Evolutionary conservation across 2,888 invertebrate species (phyloP).

Genomic region (Serrognathus titanus): DNA sequence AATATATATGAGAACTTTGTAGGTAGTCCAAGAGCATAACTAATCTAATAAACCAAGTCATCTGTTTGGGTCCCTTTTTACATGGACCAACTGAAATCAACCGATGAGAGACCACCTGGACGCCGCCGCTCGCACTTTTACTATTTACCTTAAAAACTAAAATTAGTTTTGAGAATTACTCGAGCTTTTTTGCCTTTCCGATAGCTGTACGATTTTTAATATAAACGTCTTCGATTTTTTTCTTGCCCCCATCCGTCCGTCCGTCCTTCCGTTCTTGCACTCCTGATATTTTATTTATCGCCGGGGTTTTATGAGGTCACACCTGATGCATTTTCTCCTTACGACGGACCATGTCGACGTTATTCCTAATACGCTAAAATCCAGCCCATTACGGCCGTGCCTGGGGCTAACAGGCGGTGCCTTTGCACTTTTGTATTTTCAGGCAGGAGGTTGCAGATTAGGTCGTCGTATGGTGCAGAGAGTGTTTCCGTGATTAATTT

Average conservation of each 20-base stretch:
- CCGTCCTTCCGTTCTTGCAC: too few relatives aligned
- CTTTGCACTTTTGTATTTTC: constrained; percentile 12
- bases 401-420: constrained; percentile 14
- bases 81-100: constrained; percentile 15
- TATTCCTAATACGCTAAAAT: constrained; percentile 12
- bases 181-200: constrained; percentile 7
- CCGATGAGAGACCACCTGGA: constrained; percentile 19
- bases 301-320: too few relatives aligned
- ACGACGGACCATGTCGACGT: constrained; percentile 1
- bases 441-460: too few relatives aligned
- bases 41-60: constrained; percentile 40
- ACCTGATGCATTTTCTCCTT: too few relatives aligned
- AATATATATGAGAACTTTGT: constrained; percentile 18
- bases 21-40: constrained; percentile 26
- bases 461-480: too few relatives aligned
- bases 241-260: too few relatives aligned
- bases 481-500: too few relatives aligned
- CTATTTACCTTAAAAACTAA: constrained; percentile 20
- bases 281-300: too few relatives aligned
- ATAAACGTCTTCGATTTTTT: too few relatives aligned
- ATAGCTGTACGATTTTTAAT: too few relatives aligned
- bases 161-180: constrained; percentile 18
- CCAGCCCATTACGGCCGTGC: constrained; percentile 21
- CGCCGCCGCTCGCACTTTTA: constrained; percentile 4
- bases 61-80: constrained; percentile 28